Base-by-base conservation (phyloP, 2,113 vertebrate genomes). In the Mastomys natalensis region DNA sequence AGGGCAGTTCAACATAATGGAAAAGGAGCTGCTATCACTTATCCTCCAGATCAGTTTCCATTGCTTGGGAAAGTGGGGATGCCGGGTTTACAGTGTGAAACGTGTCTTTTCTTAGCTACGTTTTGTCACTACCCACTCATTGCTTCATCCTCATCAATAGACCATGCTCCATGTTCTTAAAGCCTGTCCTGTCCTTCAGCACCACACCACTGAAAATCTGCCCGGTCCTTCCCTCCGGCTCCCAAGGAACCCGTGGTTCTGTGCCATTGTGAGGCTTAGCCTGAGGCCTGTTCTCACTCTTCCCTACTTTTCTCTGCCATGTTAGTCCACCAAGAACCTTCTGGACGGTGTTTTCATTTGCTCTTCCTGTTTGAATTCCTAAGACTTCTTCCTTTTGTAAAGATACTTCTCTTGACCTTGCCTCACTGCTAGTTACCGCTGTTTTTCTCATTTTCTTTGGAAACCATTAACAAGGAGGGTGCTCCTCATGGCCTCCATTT, bases 391-490 rank as follows among this genome's bases (percentile, higher is more conserved):
- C 43, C 37, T 90, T 60, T 74, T 86, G 48, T 80, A 66, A 74
- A 55, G 12, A 72, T 51, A 26, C 16, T 87, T 72, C 66, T 12
- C n/a, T 70, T 74, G 76, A 84, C n/a, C 11, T 68, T 81, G 24
- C 31, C 34, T 15, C 51, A 34, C 58, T 66, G 45, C 80, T 84
- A 62, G 53, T 85, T 87, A 55, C 80, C 48, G 0, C 48, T 73
- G 40, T 43, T 60, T 89, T 77, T 60, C 78, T 77, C 55, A 74
- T 87, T 40, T 60, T 70, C 72, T 62, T 80, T 74, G 43, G 73
- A 89, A 94, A 93, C 31, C 9, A 81, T 93, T 93, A 43, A 87
- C 93, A 93, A 92, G 68, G 0, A 87, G 51, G 16, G 21, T 86
- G 2, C 77, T 72, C 26, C 26, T 60, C 62, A 7, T 40, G 68